phyloP scores from a whole-genome alignment of 1,140 invertebrate genomes.

The Oedothorax gibbosus region DNA sequence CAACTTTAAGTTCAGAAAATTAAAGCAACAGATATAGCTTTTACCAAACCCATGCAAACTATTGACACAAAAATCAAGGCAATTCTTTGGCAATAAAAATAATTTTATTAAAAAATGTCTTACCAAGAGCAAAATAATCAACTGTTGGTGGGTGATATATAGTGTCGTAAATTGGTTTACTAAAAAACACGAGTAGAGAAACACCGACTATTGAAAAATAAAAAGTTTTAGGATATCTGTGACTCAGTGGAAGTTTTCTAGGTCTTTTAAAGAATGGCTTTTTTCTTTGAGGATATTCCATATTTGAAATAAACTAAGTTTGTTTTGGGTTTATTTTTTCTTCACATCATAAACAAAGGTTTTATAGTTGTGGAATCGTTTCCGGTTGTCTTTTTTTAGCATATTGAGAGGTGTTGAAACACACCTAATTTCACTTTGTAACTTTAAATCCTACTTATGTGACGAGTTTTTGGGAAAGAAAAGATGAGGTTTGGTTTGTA shows the following conservation, averaged over 20 bases:
- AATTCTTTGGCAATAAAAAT: background rate
- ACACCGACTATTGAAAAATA: background rate
- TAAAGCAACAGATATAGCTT: background rate
- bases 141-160: constrained; percentile 14
- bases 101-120: background rate
- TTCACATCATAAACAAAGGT: too few species aligned
- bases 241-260: background rate
- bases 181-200: constrained; percentile 19
- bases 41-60: background rate
- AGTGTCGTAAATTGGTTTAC: constrained; percentile 28
- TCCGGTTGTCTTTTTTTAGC: too few species aligned
- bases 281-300: constrained; percentile 24
- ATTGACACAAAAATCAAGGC: background rate
- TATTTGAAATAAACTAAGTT: background rate
- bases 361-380: too few species aligned
- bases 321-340: too few species aligned
- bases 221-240: constrained; percentile 18
- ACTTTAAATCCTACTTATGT: too few species aligned
- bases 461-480: too few species aligned
- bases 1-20: background rate
- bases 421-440: too few species aligned
- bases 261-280: constrained; percentile 30
- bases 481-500: too few species aligned
- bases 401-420: too few species aligned
- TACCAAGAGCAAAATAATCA: constrained; percentile 13